phyloP scores from a whole-genome alignment of 2,888 invertebrate species.

The Dascillus cervinus region DNA sequence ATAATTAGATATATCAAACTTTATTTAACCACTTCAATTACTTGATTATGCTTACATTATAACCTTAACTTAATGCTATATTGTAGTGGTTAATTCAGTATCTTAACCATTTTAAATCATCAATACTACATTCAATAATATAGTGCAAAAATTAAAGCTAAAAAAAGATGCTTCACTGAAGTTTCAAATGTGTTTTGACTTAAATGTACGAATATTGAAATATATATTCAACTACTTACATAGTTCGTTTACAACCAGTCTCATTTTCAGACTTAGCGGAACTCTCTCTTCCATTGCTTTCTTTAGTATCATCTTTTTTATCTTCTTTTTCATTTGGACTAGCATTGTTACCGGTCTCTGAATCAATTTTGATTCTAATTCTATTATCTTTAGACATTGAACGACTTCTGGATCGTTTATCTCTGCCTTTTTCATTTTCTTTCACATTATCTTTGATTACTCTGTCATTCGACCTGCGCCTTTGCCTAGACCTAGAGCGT shows the following conservation, averaged over 20 bases:
- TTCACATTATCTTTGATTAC: conserved; percentile 21
- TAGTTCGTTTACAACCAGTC: conserved; percentile 19
- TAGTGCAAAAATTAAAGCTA: too few relatives aligned
- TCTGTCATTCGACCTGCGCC: conserved; percentile 24
- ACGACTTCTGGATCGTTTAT: conserved; percentile 23
- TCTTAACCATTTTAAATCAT: too few relatives aligned
- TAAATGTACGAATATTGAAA: too few relatives aligned
- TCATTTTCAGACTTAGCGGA: conserved; percentile 28
- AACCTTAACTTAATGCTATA: too few relatives aligned
- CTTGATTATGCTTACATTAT: too few relatives aligned
- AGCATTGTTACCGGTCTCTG: conserved; percentile 38
- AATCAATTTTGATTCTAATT: conserved; percentile 23
- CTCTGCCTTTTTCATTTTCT: conserved; percentile 24
- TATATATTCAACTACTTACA: conserved; percentile 19
- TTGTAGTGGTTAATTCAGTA: too few relatives aligned
- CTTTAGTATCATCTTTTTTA: conserved; percentile 28
- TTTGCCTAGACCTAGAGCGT: conserved; percentile 28
- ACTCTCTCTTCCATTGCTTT: conserved; percentile 25
- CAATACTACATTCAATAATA: too few relatives aligned
- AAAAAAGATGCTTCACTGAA: too few relatives aligned
- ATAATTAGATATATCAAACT: too few relatives aligned
- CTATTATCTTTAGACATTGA: conserved; percentile 26
- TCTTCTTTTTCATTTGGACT: conserved; percentile 30
- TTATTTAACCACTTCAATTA: too few relatives aligned
- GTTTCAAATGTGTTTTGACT: too few relatives aligned